Conservation (phyloP, 2,888 invertebrate species). For the Hyalella azteca region DNA sequence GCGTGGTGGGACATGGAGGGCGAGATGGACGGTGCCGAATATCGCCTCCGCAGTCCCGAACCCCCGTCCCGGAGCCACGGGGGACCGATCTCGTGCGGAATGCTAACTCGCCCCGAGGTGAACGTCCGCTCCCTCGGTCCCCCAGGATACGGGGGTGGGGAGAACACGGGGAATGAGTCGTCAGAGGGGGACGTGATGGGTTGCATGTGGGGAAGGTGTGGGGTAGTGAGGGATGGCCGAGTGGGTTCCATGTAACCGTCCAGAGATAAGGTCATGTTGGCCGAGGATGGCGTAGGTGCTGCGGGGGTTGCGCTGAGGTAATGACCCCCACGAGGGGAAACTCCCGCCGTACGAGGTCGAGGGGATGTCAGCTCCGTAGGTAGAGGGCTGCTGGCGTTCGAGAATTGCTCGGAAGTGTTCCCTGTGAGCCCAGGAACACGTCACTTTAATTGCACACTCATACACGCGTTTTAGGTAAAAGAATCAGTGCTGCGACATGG, state of each 20-base stretch:
- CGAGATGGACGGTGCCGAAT: conserved; percentile 75
- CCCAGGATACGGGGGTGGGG: conserved; percentile 73
- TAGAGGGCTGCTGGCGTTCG: conserved; percentile 65
- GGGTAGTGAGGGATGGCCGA: conserved; percentile 64
- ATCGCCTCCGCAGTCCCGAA: conserved; percentile 70
- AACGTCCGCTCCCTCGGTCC: conserved; percentile 61
- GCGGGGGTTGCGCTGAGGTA: conserved; percentile 59
- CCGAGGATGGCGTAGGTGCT: conserved; percentile 82
- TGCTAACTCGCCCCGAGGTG: conserved; percentile 62
- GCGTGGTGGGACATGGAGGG: conserved; percentile 87
- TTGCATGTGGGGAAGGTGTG: conserved; percentile 48
- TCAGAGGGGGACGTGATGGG: conserved; percentile 65
- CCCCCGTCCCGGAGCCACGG: conserved; percentile 65
- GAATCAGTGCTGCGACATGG: no score
- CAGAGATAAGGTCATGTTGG: conserved; percentile 80
- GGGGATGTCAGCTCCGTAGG: conserved; percentile 65
- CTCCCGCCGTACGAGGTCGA: conserved; percentile 59
- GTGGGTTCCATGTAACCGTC: conserved; percentile 80
- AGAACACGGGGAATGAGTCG: conserved; percentile 84
- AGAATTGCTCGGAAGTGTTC: conserved; percentile 58
- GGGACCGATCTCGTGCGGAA: conserved; percentile 65
- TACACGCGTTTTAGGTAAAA: no score
- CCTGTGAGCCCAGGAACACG: conserved; percentile 44
- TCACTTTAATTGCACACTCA: no score
- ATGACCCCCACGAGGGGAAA: conserved; percentile 53